Evolutionary conservation across 2,113 vertebrate genomes (phyloP), one percentile per base, ranked within the genome.

Genomic region (Syngnathus scovelli): DNA sequence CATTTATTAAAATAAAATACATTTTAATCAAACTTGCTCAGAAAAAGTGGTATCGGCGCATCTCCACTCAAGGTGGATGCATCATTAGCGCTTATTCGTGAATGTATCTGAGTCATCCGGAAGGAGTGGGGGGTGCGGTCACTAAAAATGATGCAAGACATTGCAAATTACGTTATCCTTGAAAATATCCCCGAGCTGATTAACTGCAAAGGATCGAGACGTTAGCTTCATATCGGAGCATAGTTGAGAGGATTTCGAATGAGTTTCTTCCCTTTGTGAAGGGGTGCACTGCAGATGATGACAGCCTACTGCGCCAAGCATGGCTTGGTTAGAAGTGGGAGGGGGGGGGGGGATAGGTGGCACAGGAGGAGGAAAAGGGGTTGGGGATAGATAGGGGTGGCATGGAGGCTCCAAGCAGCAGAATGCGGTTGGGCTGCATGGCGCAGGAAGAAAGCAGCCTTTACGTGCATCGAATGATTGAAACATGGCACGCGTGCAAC

Each of bases 291-390:
- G 91, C 91, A 82, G 89, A 85, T 86, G 74, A 71, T 74, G 86
- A 77, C 80, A 86, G 79, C 77, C 72, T 89, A 77, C 88, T 89
- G 91, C 90, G 90, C 83, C 88, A 89, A 82, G 84, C 87, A 83
- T 85, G 83, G 82, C 84, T 85, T 89, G 86, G 86, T 89, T 89
- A 85, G 89, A 85, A 86, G 88, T 86, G 80, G 83, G 82, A 49
- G 83, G 72, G 77, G 56, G 65, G 78, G 72, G 23, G 60, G n/a
- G 43, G 72, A 49, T 70, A 78, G 83, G 82, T 72, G 64, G 77
- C 48, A 71, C 72, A 72, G 71, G 83, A 71, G 75, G 59, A 23
- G 41, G 59, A 74, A 78, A 71, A 52, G 68, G 79, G 80, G 80
- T 71, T 62, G 77, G 83, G 84, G 54, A 12, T 56, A 71, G 79